Evolutionary conservation across 2,113 vertebrate species (phyloP), one percentile per base, ranked within the genome.

Genomic region (Hucho hucho): DNA sequence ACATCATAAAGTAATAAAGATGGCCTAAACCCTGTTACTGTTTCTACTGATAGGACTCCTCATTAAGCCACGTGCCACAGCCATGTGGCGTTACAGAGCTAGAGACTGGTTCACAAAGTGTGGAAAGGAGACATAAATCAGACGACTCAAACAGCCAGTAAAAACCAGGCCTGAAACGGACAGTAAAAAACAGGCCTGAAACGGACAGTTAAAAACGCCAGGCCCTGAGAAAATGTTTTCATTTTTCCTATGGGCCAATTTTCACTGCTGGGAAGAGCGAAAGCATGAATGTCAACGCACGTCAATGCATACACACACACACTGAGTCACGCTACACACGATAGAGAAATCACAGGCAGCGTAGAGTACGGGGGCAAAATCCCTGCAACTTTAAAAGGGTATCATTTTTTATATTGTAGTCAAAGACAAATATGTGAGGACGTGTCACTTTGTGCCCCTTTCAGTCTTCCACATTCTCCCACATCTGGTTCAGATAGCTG

Each of bases 121-220:
- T 85, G 87, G 90, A 91, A 83, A 90, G 80, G 84, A 82, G 83
- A 90, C 87, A 91, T 93, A 93, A 93, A 93, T 93, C 93, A 92
- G 89, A 81, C 87, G 90, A 92, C 89, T 92, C 89, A 92, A 93
- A 93, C 91, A 93, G 92, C 91, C 90, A 90, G 91, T 93, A 92
- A 93, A 93, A 92, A 83, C 82, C 89, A 90, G 89, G 89, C 87
- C 89, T 91, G 89, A 90, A 91, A 90, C 88, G 83, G 84, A 81
- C 87, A 87, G 87, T 91, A 89, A 91, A 76, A 84, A 82, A 81
- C 89, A 90, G 89, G 89, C 87, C 89, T 91, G 88, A 90, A 91
- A 90, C 88, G 83, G 84, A 82, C 87, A 87, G 87, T 91, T 87
- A 91, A 69, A 87, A 83, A 83, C 24, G 28, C 3, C 69, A 83